A percentile compares a stretch with the other conserved stretches of the same genome.
These are phyloP conservation scores for Crambe crambe DNA, from an alignment of 37 sponge, comb jelly and placozoan genomes.

Conservation along the genomic window DNA sequence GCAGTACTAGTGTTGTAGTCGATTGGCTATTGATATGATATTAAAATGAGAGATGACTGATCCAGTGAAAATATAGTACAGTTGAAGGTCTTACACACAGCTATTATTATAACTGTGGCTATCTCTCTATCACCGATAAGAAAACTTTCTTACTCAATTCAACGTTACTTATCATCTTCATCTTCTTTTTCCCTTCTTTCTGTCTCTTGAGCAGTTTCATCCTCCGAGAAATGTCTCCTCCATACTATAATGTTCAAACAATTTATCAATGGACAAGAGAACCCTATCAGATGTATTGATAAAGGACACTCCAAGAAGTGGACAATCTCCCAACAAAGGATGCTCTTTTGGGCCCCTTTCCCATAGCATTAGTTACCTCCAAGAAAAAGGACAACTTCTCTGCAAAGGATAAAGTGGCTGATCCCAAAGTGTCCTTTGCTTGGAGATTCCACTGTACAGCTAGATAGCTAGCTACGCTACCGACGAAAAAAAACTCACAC, in stretches of 20 bases:
- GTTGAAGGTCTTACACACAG: too few species aligned
- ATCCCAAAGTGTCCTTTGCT: too few species aligned
- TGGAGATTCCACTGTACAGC: too few species aligned
- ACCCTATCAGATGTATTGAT: neutral
- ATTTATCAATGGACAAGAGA: neutral
- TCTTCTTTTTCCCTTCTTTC: constrained; percentile 82
- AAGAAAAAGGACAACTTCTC: too few species aligned
- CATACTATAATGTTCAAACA: constrained; percentile 64
- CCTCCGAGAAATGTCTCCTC: constrained; percentile 91
- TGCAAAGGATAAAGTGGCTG: too few species aligned
- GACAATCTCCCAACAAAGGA: neutral
- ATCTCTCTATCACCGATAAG: constrained; percentile 59
- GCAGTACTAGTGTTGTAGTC: too few species aligned
- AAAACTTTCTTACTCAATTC: constrained; percentile 87
- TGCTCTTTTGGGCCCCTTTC: too few species aligned
- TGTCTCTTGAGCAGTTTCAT: constrained; percentile 85
- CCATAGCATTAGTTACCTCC: too few species aligned
- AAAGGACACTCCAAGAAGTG: neutral
- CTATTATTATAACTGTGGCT: neutral
- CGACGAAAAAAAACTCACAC: constrained; percentile 84
- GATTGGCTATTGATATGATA: too few species aligned
- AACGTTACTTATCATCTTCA: constrained; percentile 71
- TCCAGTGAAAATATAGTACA: too few species aligned
- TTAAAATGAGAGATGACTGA: too few species aligned
- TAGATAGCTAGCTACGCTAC: too few species aligned